phyloP scores from a whole-genome alignment of 2,888 invertebrate species.

The Plagodis dolabraria region DNA sequence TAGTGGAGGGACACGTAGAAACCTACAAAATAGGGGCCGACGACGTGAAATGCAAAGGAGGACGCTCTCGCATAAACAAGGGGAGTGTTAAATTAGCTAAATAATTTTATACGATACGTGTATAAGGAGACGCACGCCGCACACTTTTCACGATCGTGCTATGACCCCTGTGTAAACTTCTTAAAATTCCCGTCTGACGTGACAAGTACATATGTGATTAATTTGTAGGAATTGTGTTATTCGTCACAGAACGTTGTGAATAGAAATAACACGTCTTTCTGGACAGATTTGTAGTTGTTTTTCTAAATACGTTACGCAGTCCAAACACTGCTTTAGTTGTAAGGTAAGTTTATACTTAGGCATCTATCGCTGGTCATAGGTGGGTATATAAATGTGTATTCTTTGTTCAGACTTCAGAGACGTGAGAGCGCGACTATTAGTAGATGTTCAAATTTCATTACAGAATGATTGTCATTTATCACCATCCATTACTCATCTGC shows the following conservation, averaged over 20 bases:
- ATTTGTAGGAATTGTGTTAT: conserved; percentile 27
- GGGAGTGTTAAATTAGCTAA: conserved; percentile 64
- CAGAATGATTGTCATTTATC: neutral
- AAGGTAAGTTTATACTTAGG: neutral
- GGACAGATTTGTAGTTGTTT: conserved; percentile 9
- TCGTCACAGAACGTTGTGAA: neutral
- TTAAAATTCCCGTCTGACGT: conserved; percentile 61
- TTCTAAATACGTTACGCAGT: conserved; percentile 14
- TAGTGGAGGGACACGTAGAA: conserved; percentile 58
- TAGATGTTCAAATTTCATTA: conserved; percentile 3
- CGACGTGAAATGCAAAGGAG: conserved; percentile 83
- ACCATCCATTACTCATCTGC: neutral
- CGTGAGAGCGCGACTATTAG: conserved; percentile 13
- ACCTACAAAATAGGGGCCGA: conserved; percentile 60
- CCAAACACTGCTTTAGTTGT: conserved; percentile 3
- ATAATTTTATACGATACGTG: conserved; percentile 43
- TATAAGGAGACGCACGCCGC: conserved; percentile 61
- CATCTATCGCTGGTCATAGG: neutral
- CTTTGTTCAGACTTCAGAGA: conserved; percentile 36
- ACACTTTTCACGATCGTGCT: conserved; percentile 53
- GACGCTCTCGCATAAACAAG: conserved; percentile 79
- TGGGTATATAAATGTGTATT: conserved; percentile 22
- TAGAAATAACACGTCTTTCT: neutral
- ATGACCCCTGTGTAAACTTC: conserved; percentile 60
- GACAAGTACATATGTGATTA: conserved; percentile 50